phyloP scores from a whole-genome alignment of 1,140 invertebrate species.

The Metopolophium dirhodum region DNA sequence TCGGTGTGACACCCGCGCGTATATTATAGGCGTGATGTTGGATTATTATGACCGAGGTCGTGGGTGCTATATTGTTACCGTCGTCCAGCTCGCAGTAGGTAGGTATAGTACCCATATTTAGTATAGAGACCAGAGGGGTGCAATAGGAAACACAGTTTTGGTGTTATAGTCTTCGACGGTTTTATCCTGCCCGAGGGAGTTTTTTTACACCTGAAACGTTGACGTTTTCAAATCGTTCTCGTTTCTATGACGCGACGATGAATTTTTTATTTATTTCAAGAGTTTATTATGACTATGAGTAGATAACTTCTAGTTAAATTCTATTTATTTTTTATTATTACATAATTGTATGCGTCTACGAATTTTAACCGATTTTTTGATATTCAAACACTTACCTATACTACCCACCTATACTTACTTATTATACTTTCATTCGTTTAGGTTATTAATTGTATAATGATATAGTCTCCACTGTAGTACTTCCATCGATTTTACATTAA shows the following conservation, averaged over 20 bases:
- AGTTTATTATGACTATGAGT: too few species aligned
- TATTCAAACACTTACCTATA: background rate
- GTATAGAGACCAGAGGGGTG: background rate
- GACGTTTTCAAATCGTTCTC: background rate
- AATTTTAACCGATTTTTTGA: background rate
- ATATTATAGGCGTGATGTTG: background rate
- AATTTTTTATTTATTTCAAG: background rate
- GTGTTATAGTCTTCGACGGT: background rate
- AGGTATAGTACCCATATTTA: too few species aligned
- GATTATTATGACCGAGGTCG: background rate
- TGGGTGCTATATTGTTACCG: background rate
- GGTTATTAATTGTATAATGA: background rate
- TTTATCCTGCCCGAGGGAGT: background rate
- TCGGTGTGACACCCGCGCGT: background rate
- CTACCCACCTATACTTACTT: too few species aligned
- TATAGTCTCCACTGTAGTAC: background rate
- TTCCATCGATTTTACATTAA: background rate
- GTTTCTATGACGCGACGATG: too few species aligned
- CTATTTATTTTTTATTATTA: background rate
- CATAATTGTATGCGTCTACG: background rate
- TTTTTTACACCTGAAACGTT: background rate
- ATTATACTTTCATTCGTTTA: background rate
- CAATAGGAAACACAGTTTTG: background rate
- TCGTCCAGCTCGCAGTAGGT: background rate
- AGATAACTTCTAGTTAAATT: background rate